Percentiles rank a stretch among this genome's conserved stretches.
phyloP scores from a whole-genome alignment of 2,797 vertebrate genomes.

The Tapera naevia region DNA sequence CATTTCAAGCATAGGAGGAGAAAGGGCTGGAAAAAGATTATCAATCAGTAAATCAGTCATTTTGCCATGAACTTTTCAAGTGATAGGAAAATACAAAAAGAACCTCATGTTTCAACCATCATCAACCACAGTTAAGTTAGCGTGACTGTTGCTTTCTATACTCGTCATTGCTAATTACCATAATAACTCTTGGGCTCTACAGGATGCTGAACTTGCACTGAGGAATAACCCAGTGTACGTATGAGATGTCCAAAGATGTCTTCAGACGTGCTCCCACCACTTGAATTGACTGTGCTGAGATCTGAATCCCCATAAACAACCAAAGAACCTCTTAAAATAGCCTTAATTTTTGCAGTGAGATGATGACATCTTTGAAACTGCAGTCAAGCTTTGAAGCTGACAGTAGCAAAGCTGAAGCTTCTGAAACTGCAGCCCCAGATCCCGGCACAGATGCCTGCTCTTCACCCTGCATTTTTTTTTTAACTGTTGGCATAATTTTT shows the following conservation, averaged over 20 bases:
- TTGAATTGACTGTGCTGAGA: not conserved
- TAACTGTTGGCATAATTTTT: conserved; percentile 41
- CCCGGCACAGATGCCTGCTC: conserved; percentile 5
- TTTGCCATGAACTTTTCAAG: not conserved
- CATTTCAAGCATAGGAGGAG: not conserved
- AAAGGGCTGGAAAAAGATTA: not conserved
- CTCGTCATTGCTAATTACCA: not conserved
- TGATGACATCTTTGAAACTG: conserved; percentile 61
- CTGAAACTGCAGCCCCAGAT: conserved; percentile 24
- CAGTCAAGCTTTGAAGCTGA: conserved; percentile 50
- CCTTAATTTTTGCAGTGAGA: conserved; percentile 21
- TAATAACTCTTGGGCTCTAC: not conserved
- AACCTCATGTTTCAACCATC: not conserved
- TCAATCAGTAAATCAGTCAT: not conserved
- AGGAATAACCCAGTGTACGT: accelerated
- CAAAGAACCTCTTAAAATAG: conserved; percentile 31
- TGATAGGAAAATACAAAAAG: not conserved
- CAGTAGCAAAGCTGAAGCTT: conserved; percentile 56
- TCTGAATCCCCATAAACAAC: conserved; percentile 20
- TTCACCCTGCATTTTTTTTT: not conserved
- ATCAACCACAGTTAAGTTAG: not conserved
- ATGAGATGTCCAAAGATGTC: not conserved
- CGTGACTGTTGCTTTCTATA: not conserved
- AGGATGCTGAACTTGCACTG: not conserved
- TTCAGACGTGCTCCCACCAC: not conserved